Base-by-base conservation (phyloP, 2,888 invertebrate genomes). In the Agrotis puta region DNA sequence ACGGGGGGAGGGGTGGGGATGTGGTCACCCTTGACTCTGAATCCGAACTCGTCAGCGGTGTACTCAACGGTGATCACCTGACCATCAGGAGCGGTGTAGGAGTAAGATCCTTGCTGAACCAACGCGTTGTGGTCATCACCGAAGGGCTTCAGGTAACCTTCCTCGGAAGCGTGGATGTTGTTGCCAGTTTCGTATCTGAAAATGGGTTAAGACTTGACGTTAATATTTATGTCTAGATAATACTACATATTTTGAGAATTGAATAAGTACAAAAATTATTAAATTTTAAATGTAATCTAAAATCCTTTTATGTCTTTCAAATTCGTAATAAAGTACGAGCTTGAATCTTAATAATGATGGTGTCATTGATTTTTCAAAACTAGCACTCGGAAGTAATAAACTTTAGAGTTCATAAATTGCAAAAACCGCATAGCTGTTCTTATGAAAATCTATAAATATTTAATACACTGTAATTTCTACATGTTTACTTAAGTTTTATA, bases 1-100 rank as follows among this genome's bases (percentile, higher is more conserved):
- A 98, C 97, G 76, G 98, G 98, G 18, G 98, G 98, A 76, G 98
- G 97, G 64, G 98, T 98, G 78, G 98, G 98, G 88, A 98, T 97
- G 90, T 98, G 98, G 91, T 98, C 98, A 0, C 98, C 98, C 83
- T 97, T 96, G 64, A 98, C 98, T 83, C 98, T 97, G 97, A 98
- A 98, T 61, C 98, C 98, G 86, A 97, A 97, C 91, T 98, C 98
- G 88, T 98, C 98, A 85, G 98, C 98, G 22, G 97, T 98, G 92
- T 98, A 98, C 87, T 97, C 97, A 11, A 98, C 97, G 75, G 96
- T 97, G 88, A 98, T 98, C 85, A 97, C 87, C 88, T 97, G 97
- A 61, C 98, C 98, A 75, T 98, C 98, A 7, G 98, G 98, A 53
- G 98, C 97, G 70, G 97, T 98, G 94, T 98, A 98, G 0, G 97